Evolutionary conservation across 2,888 invertebrate species (phyloP), one percentile per base, ranked within the genome.

Genomic region (Dichetophora obliterata): DNA sequence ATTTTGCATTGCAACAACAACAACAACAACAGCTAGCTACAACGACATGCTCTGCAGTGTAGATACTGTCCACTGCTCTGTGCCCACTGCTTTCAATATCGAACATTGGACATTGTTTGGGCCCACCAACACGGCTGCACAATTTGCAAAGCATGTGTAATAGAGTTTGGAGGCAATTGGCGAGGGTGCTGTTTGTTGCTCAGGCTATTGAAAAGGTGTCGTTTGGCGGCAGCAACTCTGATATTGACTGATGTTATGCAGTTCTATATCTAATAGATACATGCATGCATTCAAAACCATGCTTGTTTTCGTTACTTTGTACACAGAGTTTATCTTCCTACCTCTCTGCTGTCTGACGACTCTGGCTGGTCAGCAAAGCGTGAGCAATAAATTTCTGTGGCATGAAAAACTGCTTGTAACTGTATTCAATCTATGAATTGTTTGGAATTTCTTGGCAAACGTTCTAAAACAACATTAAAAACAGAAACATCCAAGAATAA

Each of bases 1-100:
- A 68, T 75, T 54, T 22, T 66, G 73, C 79, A 68, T 75, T 66
- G 74, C 73, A 73, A 73, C 54, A 75, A 74, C 73, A 68, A 52
- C 37, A 65, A 73, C 73, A 69, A 24, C 52, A 75, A 50, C 59
- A 73, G 59, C 72, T 68, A 69, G 22, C 52, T 73, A 50, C 59
- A 73, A 65, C 72, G 72, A 50, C 52, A 77, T 34, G 34, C n/a
- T 9, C n/a, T 34, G 34, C 5, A 63, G 34, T 8, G 1, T 34
- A 34, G 9, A 16, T 61, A 27, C 61, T 27, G 34, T n/a, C 19
- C 65, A 31, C n/a, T 34, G 34, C 19, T 22, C 65, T 37, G n/a
- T 27, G 8, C 48, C 48, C 24, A 5, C 22, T 24, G 16, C 52
- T 14, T 43, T 66, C 19, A 3, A 19, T 48, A 48, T 57, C 57